phyloP scores from a whole-genome alignment of 2,113 vertebrate genomes.

The Oryzias javanicus region DNA sequence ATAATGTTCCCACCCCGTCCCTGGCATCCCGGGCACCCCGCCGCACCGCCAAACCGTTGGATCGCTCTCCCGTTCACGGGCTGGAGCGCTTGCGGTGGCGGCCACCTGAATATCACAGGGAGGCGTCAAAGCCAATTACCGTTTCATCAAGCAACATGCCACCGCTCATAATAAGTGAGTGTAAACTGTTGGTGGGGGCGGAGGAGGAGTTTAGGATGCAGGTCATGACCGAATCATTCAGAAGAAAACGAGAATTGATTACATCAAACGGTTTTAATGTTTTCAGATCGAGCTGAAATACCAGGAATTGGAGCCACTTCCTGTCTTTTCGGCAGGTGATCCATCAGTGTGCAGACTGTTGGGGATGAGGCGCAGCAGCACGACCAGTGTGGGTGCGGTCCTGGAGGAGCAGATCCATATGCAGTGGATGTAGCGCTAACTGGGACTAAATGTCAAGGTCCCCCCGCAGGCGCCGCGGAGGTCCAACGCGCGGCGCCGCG shows the following conservation, averaged over 20 bases:
- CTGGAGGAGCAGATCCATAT: slow-evolving; percentile 14
- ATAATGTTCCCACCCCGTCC: slow-evolving; percentile 28
- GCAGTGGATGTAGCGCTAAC: slow-evolving; percentile 12
- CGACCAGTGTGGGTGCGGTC: slow-evolving; percentile 36
- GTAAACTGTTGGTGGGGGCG: slow-evolving; percentile 20
- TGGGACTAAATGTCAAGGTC: slow-evolving; percentile 61
- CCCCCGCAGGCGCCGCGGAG: slow-evolving; percentile 30
- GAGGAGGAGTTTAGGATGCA: slow-evolving; percentile 5
- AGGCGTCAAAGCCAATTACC: slow-evolving; percentile 6
- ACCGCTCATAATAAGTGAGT: not conserved
- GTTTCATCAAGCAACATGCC: not conserved
- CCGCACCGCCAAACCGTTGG: slow-evolving; percentile 10
- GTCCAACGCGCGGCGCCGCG: slow-evolving; percentile 34
- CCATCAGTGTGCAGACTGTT: too few relatives aligned
- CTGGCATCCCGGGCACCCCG: slow-evolving; percentile 15
- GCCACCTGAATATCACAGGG: not conserved
- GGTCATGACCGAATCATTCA: slow-evolving; percentile 13
- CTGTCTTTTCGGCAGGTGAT: too few relatives aligned
- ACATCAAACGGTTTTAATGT: too few relatives aligned
- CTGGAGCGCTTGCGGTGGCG: not conserved
- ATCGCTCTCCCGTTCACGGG: slow-evolving; percentile 15
- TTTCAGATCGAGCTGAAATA: too few relatives aligned
- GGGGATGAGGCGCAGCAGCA: not conserved
- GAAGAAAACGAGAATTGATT: not conserved
- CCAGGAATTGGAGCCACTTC: too few relatives aligned